Evolutionary conservation across 2,888 invertebrate genomes (phyloP), one percentile per base, ranked within the genome.

Genomic region (Eupithecia pulchellata): DNA sequence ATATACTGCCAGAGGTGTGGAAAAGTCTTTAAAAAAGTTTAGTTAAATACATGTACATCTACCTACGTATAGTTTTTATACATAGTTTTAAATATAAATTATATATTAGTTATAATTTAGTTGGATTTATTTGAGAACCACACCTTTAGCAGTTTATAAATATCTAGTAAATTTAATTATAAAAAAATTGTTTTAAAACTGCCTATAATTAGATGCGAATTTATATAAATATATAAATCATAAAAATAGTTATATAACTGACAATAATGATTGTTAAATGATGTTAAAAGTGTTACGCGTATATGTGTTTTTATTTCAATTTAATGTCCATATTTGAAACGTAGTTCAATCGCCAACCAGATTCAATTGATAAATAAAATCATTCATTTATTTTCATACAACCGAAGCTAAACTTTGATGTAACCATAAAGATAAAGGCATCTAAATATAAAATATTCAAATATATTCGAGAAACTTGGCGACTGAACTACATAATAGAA

Each of bases 231-330:
- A 91, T 91, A 84, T 80, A 77, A 80, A 83, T 90, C 91, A 92
- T 91, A 92, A 91, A 91, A 92, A 92, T 93, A 93, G 93, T 87
- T 93, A 90, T 94, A 93, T 94, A 93, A 93, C 93, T 91, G 94
- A 94, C 94, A 94, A 94, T 94, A 94, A 94, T 94, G 94, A 93
- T 94, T 93, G 94, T 94, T 94, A 94, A 91, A 91, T 93, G 94
- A 92, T 94, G 92, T 93, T 90, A 92, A 91, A 91, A 91, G 89
- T 93, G 92, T 93, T 94, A 92, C 86, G 86, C 88, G 92, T 91
- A 89, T 88, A 91, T 86, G 87, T 80, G 91, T 88, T 89, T 91
- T 91, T 86, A 86, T 86, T 89, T 91, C 82, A 82, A 84, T 89
- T 87, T 57, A 68, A 88, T 87, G 87, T 89, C 85, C 86, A 88